Percentiles rank a stretch among this genome's conserved stretches.
Evolutionary conservation across 1,140 invertebrate genomes (phyloP).

Genomic region (Apocrypta bakeri): DNA sequence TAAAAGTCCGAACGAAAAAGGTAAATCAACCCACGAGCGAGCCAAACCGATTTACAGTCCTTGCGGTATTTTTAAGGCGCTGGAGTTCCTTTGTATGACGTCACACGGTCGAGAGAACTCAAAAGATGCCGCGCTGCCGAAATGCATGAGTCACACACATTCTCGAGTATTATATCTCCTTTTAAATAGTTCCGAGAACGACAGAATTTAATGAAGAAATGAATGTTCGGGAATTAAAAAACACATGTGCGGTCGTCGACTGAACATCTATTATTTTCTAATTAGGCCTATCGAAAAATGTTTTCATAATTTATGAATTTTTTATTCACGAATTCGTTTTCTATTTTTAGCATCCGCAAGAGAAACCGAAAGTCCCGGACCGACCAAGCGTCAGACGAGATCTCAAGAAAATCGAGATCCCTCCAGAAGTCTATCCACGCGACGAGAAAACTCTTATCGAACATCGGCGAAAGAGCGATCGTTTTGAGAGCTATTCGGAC

Average conservation of each 20-base stretch:
- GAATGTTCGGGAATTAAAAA: neutral
- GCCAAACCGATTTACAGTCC: neutral
- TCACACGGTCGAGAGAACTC: neutral
- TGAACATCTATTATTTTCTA: neutral
- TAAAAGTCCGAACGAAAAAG: neutral
- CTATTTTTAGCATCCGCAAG: conserved; percentile 21
- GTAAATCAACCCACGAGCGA: neutral
- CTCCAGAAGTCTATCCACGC: conserved; percentile 43
- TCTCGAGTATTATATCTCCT: neutral
- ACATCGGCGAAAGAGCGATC: conserved; percentile 55
- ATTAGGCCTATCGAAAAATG: neutral
- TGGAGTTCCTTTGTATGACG: neutral
- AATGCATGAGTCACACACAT: neutral
- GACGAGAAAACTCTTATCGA: conserved; percentile 41
- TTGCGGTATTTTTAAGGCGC: neutral
- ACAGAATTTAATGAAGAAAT: neutral
- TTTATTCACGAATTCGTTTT: neutral
- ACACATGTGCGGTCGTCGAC: neutral
- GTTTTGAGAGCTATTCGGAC: conserved; percentile 60
- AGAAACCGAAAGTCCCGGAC: conserved; percentile 57
- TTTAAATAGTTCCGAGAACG: neutral
- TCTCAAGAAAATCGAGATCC: conserved; percentile 52
- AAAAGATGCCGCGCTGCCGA: neutral
- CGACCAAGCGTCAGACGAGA: conserved; percentile 54
- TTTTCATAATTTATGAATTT: neutral